Base-by-base conservation (phyloP, 2,797 vertebrate genomes). In the Miichthys miiuy region DNA sequence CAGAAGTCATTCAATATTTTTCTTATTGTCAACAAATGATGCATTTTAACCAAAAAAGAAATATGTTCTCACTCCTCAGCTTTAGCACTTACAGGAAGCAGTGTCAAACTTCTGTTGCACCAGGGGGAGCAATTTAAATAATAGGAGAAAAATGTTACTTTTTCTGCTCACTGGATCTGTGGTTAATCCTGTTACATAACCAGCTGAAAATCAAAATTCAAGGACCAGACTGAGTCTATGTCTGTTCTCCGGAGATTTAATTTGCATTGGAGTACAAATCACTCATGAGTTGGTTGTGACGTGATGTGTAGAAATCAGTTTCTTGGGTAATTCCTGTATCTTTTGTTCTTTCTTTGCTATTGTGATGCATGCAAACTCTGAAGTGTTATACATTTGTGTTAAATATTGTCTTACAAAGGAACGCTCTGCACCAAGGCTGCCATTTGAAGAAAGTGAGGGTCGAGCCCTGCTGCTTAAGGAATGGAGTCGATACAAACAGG, bases 381-480 rank as follows among this genome's bases (percentile, higher is more conserved):
- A 75, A 54, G 38, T 77, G 27, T 27, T 5, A 20, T 69, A 34
- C 68, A 64, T 55, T 50, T 11, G 3, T 51, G 12, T 68, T 66
- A 20, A 17, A 75, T 81, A 16, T 23, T 87, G 9, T 79, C 46
- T 65, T 41, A 21, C 63, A 58, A 79, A 99, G 98, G 80, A 94
- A 18, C 93, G 98, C 52, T 81, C 84, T 3, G 64, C 66, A 56
- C 80, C 94, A 0, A 61, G 84, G 9, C 85, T 96, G 25, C 82
- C 94, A 6, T 93, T 93, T 67, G 97, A 97, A 60, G 97, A 98
- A 81, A 92, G 88, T 0, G 98, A 99, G 77, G 89, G 90, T 34
- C 94, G 97, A 88, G 96, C 96, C 13, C 77, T 97, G 66, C 94
- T 99, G 61, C 73, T 97, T 81, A 99, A 99, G 86, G 95, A 94